Conservation (phyloP, 2,797 vertebrate genomes). For the Spinus olivaceus region DNA sequence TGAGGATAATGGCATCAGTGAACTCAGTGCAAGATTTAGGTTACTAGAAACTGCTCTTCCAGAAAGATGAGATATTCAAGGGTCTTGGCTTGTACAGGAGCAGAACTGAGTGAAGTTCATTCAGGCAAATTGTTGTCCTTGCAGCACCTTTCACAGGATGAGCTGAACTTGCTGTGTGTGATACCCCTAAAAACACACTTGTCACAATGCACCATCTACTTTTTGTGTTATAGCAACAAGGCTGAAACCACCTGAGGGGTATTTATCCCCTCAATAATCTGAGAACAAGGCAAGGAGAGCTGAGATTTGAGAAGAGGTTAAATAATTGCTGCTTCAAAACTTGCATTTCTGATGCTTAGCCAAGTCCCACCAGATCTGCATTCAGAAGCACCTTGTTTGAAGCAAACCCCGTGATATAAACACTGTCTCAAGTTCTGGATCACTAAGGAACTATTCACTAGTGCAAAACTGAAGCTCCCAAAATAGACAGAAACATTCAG, state of each 20-base stretch:
- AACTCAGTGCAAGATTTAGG: neutral
- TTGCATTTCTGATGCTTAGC: neutral
- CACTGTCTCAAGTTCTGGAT: neutral
- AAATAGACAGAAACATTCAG: neutral
- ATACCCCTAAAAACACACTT: neutral
- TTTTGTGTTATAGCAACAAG: neutral
- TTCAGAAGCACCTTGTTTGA: neutral
- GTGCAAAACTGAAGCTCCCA: neutral
- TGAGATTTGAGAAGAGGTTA: neutral
- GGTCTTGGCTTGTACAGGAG: neutral
- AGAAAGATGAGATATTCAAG: neutral
- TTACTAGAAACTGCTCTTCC: neutral
- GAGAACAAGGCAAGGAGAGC: neutral
- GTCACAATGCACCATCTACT: neutral
- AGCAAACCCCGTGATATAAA: neutral
- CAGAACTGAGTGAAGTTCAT: neutral
- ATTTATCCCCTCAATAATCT: neutral
- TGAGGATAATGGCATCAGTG: neutral
- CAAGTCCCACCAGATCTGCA: neutral
- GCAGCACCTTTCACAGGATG: neutral
- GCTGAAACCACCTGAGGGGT: neutral
- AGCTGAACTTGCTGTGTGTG: neutral
- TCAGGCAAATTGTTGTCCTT: neutral
- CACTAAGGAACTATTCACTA: neutral
- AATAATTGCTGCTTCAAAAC: neutral